Evolutionary conservation across 2,113 vertebrate species (phyloP), one percentile per base, ranked within the genome.

Genomic region (Leucosticte australis): DNA sequence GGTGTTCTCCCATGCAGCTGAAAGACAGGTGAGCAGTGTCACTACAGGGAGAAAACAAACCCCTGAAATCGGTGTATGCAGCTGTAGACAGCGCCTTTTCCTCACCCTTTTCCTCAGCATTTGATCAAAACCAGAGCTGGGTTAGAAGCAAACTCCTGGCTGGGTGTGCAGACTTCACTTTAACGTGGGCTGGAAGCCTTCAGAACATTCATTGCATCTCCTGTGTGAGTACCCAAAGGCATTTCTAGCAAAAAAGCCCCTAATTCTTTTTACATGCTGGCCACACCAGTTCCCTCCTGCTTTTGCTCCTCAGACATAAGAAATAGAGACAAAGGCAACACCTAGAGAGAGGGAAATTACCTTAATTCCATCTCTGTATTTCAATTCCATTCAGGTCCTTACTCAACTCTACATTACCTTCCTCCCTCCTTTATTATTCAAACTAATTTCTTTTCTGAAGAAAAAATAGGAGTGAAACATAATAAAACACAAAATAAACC

Each of bases 171-270:
- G 26, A 50, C 19, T 77, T 70, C 31, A 64, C 5, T 13, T 6
- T 10, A 27, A 20, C 0, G 1, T 19, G 37, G 69, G 11, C n/a
- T 31, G n/a, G 30, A 65, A 42, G 9, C 7, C 46, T 73, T 39
- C 76, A 80, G 31, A 62, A n/a, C 18, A 18, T 33, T 50, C 23
- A 7, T 6, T 20, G 26, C 23, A 46, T 14, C n/a, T 28, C 15
- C 21, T 30, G 12, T 7, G 12, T 9, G 50, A 70, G 46, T 3
- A 50, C 19, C 17, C 44, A 6, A n/a, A 26, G 13, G 20, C 18
- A 31, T 57, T 70, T 53, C 24, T 22, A 44, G 13, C 30, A 90
- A 65, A 53, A 83, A 27, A 83, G 6, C 6, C 15, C 5, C n/a
- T 16, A 8, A 11, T 62, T 70, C 14, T 44, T 71, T 30, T 50